Evolutionary conservation across 2,888 invertebrate species (phyloP).

Genomic region (Portevinia maculata): DNA sequence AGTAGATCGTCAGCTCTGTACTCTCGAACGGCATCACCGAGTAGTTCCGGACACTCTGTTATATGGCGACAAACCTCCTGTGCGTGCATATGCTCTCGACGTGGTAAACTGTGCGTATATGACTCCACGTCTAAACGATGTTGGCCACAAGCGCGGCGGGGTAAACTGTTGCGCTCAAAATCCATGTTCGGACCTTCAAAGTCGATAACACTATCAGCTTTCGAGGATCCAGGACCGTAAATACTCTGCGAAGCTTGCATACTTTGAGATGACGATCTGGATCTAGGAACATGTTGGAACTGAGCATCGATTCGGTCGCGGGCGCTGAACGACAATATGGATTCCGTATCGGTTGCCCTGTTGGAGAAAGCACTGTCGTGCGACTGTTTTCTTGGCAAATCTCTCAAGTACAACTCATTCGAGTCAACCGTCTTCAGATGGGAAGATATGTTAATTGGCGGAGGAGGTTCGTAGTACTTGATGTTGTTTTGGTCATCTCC

Average conservation of each 20-base stretch:
- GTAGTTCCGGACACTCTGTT: slow-evolving; percentile 81
- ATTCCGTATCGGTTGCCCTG: slow-evolving; percentile 76
- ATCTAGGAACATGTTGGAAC: slow-evolving; percentile 53
- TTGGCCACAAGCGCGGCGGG: slow-evolving; percentile 81
- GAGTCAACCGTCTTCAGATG: slow-evolving; percentile 64
- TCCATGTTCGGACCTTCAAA: slow-evolving; percentile 76
- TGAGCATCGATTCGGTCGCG: slow-evolving; percentile 58
- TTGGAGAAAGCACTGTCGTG: slow-evolving; percentile 76
- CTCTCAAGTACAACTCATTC: slow-evolving; percentile 52
- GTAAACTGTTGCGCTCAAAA: slow-evolving; percentile 82
- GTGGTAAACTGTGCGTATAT: slow-evolving; percentile 81
- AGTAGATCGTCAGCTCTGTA: slow-evolving; percentile 60
- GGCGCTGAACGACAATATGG: slow-evolving; percentile 48
- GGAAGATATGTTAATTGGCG: slow-evolving; percentile 77
- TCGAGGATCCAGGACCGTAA: slow-evolving; percentile 48
- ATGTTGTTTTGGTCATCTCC: slow-evolving; percentile 78
- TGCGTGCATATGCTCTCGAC: slow-evolving; percentile 79
- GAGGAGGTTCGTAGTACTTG: slow-evolving; percentile 81
- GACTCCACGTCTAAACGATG: slow-evolving; percentile 81
- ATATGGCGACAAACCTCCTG: slow-evolving; percentile 81
- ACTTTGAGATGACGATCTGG: slow-evolving; percentile 62
- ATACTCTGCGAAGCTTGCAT: slow-evolving; percentile 73
- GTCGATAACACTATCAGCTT: slow-evolving; percentile 55
- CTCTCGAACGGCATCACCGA: slow-evolving; percentile 72
- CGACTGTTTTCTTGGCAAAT: slow-evolving; percentile 75